phyloP scores from a whole-genome alignment of 2,113 vertebrate genomes.

The Xenopus borealis region DNA sequence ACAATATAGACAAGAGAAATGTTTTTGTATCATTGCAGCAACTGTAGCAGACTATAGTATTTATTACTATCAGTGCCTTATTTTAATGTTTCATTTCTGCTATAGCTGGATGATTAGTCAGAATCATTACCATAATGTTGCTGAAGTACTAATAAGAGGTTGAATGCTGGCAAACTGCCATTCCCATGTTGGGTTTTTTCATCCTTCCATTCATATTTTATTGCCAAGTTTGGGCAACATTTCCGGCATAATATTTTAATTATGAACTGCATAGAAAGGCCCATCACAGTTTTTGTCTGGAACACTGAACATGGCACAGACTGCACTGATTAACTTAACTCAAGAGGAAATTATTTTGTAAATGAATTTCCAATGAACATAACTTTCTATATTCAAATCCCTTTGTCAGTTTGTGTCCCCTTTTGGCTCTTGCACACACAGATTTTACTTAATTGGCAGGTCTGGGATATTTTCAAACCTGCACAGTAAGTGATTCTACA shows the following conservation, averaged over 20 bases:
- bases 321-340: background rate
- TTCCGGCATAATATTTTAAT: slow-evolving; percentile 28
- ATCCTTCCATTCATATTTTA: slow-evolving; percentile 5
- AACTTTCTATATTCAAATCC: too few relatives aligned
- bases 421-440: too few relatives aligned
- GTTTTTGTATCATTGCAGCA: background rate
- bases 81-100: slow-evolving; percentile 1
- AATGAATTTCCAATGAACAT: background rate
- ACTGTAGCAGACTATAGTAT: background rate
- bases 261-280: slow-evolving; percentile 14
- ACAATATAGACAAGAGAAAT: background rate
- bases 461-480: too few relatives aligned
- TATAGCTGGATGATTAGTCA: slow-evolving; percentile 28
- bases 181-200: background rate
- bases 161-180: slow-evolving; percentile 12
- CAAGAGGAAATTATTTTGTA: slow-evolving; percentile 16
- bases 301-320: slow-evolving; percentile 11
- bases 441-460: too few relatives aligned
- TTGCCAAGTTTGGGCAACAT: slow-evolving; percentile 25
- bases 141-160: slow-evolving; percentile 31
- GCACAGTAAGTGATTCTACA: too few relatives aligned
- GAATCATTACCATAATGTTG: slow-evolving; percentile 35
- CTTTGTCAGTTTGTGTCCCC: too few relatives aligned
- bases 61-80: background rate
- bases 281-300: slow-evolving; percentile 17